phyloP scores from a whole-genome alignment of 2,113 vertebrate genomes.

The Tricholaema leucomelas region DNA sequence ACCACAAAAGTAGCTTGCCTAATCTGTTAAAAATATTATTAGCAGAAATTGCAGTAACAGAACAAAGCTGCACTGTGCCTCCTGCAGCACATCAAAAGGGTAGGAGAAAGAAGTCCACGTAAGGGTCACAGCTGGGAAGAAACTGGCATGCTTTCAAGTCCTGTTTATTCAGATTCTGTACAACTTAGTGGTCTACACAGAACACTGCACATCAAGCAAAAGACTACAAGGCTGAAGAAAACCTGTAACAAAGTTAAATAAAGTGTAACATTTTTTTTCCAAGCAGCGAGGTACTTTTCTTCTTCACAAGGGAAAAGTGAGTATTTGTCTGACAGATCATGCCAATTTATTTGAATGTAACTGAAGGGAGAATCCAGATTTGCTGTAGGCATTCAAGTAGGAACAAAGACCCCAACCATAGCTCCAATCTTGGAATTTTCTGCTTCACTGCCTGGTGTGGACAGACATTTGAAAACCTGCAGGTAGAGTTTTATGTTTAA shows the following conservation, averaged over 20 bases:
- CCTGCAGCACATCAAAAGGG: background rate
- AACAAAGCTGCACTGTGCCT: background rate
- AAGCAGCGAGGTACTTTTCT: background rate
- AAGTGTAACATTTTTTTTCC: fast-evolving
- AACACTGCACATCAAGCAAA: background rate
- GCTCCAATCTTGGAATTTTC: background rate
- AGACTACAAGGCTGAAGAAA: background rate
- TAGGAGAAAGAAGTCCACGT: background rate
- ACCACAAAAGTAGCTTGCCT: background rate
- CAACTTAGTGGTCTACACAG: background rate
- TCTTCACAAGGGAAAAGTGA: background rate
- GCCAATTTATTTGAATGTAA: background rate
- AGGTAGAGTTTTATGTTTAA: background rate
- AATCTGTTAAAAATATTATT: background rate
- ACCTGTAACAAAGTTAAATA: background rate
- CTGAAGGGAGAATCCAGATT: background rate
- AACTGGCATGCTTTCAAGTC: background rate
- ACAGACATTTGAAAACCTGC: background rate
- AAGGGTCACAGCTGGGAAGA: background rate
- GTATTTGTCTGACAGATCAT: background rate
- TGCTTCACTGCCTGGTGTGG: background rate
- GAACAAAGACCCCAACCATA: constrained; percentile 16
- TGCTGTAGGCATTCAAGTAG: background rate
- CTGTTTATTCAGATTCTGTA: background rate
- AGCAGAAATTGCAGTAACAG: background rate